Base-by-base conservation (phyloP, 1,140 invertebrate genomes). In the Conus betulinus region DNA sequence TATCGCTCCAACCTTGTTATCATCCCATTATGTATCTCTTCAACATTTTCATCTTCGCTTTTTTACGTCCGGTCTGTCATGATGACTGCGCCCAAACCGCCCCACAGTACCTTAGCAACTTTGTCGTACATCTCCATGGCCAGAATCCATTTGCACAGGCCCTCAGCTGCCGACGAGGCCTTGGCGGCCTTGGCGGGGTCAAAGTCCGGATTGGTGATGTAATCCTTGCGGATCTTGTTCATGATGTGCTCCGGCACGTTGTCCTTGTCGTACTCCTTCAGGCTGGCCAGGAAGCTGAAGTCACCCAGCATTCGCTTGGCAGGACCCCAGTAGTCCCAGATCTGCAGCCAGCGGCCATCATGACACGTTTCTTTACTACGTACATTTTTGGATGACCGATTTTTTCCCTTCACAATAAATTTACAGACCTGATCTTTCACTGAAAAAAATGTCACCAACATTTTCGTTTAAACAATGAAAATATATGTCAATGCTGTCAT, bases 81-180 rank as follows among this genome's bases (percentile, higher is more conserved):
- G 11, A 11, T 20, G 0, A 11, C 11, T 20, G 60, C 60, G 60
- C 11, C 11, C 60, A 63, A 20, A 39, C 39, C 39, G 3, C 39
- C 3, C 39, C 39, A 39, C 39, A 39, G 57, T 71, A 94, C 90
- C 95, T 98, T 98, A 6, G 97, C 97, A 0, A 98, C 97, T 89
- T 97, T 96, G 93, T 99, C 98, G 93, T 99, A 99, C 93, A 98
- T 97, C 94, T 98, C 98, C 97, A 99, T 98, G 6, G 98, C 98
- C 89, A 98, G 97, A 57, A 99, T 97, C 98, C 98, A 99, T 95
- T 98, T 98, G 93, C 98, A 99, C 7, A 99, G 95, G 90, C 98
- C 95, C 88, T 95, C 95, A 82, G 95, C 95, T 8, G 98, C 98
- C 91, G 97, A 85, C 0, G 98, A 98, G 13, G 98, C 98, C 95